Percentiles rank a stretch among this genome's conserved stretches.
Conservation (phyloP, 2,797 vertebrate species). For the Arremon aurantiirostris region DNA sequence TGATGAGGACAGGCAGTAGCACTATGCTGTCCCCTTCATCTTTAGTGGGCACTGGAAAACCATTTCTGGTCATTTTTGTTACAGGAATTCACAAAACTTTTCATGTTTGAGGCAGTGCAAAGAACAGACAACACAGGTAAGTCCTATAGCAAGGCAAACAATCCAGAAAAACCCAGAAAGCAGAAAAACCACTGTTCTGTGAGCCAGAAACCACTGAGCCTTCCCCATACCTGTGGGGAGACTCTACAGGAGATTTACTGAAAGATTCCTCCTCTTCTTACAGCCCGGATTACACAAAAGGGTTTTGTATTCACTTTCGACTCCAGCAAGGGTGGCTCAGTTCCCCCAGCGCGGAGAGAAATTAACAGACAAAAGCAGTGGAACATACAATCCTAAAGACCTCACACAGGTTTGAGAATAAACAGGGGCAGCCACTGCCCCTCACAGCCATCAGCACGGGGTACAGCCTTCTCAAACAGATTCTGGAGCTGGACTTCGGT, state of each 20-base stretch:
- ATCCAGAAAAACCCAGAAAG: not conserved
- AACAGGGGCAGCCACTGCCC: not conserved
- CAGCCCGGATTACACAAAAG: not conserved
- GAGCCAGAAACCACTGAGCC: not conserved
- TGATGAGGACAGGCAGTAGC: not conserved
- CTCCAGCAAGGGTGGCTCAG: not conserved
- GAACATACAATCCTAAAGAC: not conserved
- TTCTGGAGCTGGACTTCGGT: not conserved
- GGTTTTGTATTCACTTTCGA: not conserved
- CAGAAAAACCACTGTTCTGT: not conserved
- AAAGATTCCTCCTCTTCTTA: constrained; percentile 4
- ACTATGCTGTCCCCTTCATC: not conserved
- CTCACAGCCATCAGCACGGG: not conserved
- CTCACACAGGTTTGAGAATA: not conserved
- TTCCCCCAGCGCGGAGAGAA: not conserved
- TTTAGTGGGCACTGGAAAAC: not conserved
- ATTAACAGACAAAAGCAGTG: not conserved
- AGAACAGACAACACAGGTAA: not conserved
- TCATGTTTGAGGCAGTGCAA: not conserved
- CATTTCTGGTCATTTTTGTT: not conserved
- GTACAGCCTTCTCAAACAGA: not conserved
- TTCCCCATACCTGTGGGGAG: not conserved
- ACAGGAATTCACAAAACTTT: not conserved
- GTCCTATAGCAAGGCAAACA: not conserved
- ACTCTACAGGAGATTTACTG: not conserved